A percentile compares a stretch with the other conserved stretches of the same genome.
Evolutionary conservation across 1,140 invertebrate genomes (phyloP).

Genomic region (Drosophila ohnishii): DNA sequence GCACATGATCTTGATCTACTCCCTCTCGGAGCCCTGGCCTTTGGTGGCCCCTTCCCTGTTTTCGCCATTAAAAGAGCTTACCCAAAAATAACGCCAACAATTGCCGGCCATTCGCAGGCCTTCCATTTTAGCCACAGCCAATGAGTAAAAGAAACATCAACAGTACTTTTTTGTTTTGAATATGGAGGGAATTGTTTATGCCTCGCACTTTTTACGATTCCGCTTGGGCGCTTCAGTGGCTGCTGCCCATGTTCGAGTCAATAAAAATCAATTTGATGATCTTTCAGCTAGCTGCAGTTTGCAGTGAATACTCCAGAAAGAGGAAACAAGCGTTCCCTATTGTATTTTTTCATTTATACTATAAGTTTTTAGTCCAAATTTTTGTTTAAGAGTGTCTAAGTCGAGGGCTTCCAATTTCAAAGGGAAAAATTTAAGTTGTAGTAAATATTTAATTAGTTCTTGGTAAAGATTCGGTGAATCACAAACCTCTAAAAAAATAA

Average conservation of each 20-base stretch:
- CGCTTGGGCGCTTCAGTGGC: constrained; percentile 12
- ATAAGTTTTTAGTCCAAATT: not conserved
- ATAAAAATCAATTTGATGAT: constrained; percentile 27
- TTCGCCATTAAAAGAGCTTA: constrained; percentile 49
- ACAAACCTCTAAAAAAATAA: not conserved
- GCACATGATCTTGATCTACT: constrained; percentile 62
- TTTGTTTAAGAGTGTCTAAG: not conserved
- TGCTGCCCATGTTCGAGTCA: constrained; percentile 13
- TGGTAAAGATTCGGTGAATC: not conserved
- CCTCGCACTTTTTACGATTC: constrained; percentile 42
- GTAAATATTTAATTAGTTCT: not conserved
- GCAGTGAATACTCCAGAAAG: constrained; percentile 2
- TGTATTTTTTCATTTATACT: not conserved
- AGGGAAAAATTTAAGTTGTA: not conserved
- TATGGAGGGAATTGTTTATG: constrained; percentile 56
- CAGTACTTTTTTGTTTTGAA: constrained; percentile 23
- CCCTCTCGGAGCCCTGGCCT: constrained; percentile 61
- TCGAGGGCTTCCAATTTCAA: not conserved
- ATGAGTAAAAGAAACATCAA: constrained; percentile 36
- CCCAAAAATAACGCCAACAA: constrained; percentile 53
- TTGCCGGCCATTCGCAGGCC: constrained; percentile 34
- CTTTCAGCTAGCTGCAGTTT: constrained; percentile 4
- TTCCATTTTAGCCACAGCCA: constrained; percentile 54
- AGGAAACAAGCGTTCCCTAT: not conserved
- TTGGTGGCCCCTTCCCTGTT: constrained; percentile 20